phyloP scores from a whole-genome alignment of 2,113 vertebrate genomes.

The Psilopogon haemacephalus region DNA sequence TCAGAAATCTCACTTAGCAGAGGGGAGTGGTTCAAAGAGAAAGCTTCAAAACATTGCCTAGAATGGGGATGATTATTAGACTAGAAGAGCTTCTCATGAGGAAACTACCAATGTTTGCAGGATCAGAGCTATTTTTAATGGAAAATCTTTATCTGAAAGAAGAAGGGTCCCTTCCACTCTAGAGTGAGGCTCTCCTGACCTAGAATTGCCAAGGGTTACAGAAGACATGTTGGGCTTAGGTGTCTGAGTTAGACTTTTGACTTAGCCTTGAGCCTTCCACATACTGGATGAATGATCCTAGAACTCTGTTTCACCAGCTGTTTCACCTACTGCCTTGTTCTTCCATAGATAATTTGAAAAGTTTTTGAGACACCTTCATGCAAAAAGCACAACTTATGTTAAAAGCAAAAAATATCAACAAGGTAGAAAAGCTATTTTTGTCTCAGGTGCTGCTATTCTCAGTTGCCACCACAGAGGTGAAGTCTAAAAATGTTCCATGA shows the following conservation, averaged over 20 bases:
- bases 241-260: neutral
- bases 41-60: neutral
- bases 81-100: neutral
- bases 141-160: neutral
- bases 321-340: neutral
- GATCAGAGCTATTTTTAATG: neutral
- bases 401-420: neutral
- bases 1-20: neutral
- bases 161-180: neutral
- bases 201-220: neutral
- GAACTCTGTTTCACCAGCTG: neutral
- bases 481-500: neutral
- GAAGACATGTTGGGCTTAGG: neutral
- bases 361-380: neutral
- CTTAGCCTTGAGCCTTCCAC: neutral
- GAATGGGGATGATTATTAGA: neutral
- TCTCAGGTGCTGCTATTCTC: neutral
- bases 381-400: neutral
- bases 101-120: neutral
- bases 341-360: neutral
- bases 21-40: neutral
- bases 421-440: neutral
- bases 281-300: neutral
- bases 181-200: neutral
- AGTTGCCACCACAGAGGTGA: neutral